These are phyloP conservation scores for Pseudochirops cupreus DNA, from an alignment of 2,797 vertebrate genomes.

Conservation along the genomic window DNA sequence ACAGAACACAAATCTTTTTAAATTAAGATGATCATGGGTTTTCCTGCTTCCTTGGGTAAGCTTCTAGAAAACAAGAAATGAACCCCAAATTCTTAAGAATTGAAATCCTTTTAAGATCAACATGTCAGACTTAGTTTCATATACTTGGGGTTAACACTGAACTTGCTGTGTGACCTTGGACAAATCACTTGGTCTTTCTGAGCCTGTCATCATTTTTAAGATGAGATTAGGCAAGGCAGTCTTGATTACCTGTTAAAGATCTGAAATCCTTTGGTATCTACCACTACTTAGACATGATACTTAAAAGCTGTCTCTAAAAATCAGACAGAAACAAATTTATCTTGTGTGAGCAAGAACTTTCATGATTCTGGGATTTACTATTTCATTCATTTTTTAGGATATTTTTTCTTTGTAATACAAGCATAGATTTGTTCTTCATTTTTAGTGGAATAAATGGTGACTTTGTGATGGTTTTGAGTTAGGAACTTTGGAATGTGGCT, in stretches of 20 bases:
- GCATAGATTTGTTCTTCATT: slow-evolving; percentile 82
- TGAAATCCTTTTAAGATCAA: not conserved
- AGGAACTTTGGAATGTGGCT: slow-evolving; percentile 83
- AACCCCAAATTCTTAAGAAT: not conserved
- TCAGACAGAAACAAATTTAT: slow-evolving; percentile 65
- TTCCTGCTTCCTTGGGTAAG: not conserved
- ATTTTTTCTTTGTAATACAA: slow-evolving; percentile 81
- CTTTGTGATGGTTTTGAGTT: slow-evolving; percentile 84
- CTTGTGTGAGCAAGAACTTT: slow-evolving; percentile 66
- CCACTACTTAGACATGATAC: slow-evolving; percentile 33
- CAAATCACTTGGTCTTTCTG: not conserved
- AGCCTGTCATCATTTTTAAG: not conserved
- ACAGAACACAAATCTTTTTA: not conserved
- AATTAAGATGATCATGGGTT: not conserved
- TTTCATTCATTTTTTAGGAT: slow-evolving; percentile 73
- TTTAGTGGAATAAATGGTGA: slow-evolving; percentile 84
- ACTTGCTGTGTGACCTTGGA: not conserved
- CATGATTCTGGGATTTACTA: slow-evolving; percentile 67
- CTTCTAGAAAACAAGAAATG: not conserved
- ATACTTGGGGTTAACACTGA: not conserved
- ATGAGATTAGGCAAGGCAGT: not conserved
- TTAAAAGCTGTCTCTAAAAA: slow-evolving; percentile 5
- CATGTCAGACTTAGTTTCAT: not conserved
- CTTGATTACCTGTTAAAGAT: not conserved
- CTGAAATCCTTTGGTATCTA: not conserved